Evolutionary conservation across 2,113 vertebrate species (phyloP), one percentile per base, ranked within the genome.

Genomic region (Motacilla tschutschensis): DNA sequence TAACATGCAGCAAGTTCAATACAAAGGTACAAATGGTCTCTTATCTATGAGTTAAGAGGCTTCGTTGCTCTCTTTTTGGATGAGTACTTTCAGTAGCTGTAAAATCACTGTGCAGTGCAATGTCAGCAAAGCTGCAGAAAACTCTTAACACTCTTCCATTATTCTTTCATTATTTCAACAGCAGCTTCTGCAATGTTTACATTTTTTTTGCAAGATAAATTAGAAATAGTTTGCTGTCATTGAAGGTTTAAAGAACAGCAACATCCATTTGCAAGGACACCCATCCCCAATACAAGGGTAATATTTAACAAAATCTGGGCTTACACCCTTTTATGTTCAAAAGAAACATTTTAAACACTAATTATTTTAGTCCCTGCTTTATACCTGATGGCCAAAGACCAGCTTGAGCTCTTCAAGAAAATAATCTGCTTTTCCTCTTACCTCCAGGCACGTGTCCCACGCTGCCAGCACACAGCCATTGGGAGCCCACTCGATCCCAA

Each of bases 371-470:
- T 40, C 35, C 71, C 20, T 79, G 41, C 67, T 91, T 76, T 51
- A 69, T 8, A 31, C 2, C 14, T 1, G 4, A 47, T 3, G 5
- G n/a, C 44, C 67, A 53, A 51, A 78, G 40, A n/a, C 2, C 19
- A 83, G 3, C 24, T 31, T 29, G 40, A 64, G 74, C 12, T 51
- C 62, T n/a, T 46, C n/a, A 40, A 35, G n/a, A 55, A 57, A 28
- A 31, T 9, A 25, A 47, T 15, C 29, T 66, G 51, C 14, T 40
- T 64, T 71, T 69, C 14, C 41, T 58, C 44, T 92, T 95, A 99
- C 99, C 98, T 99, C 98, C n/a, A 99, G 95, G 94, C 98, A 99
- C 2, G 96, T 97, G 83, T 99, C 99, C 99, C 99, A 99, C 3
- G 75, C 98, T 2, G 98, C 99, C 95, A 99, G 95, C 67, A 99